A percentile compares a stretch with the other conserved stretches of the same genome.
Evolutionary conservation across 2,113 vertebrate genomes (phyloP).

Genomic region (Mixornis gularis): DNA sequence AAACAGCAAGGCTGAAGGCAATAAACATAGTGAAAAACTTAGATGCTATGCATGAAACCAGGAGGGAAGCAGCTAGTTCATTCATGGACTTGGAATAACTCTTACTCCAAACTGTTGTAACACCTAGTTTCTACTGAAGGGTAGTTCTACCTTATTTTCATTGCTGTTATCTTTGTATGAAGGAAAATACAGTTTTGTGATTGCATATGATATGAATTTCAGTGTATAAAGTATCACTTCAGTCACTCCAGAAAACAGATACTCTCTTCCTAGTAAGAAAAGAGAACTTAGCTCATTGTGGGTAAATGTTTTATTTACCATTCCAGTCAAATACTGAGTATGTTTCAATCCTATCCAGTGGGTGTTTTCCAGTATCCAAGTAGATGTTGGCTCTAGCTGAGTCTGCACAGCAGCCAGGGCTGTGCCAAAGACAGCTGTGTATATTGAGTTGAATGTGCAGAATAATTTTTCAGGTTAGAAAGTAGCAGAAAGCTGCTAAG

Average conservation of each 20-base stretch:
- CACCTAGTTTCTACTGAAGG: background rate
- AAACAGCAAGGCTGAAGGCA: background rate
- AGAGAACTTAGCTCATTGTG: background rate
- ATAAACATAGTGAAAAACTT: background rate
- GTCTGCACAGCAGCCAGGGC: background rate
- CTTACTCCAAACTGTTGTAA: background rate
- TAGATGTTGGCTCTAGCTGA: background rate
- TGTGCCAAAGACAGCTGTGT: background rate
- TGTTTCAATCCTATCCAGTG: background rate
- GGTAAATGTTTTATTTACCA: background rate
- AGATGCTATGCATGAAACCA: background rate
- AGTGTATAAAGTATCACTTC: background rate
- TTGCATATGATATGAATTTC: background rate
- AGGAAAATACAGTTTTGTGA: background rate
- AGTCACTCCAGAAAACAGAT: background rate
- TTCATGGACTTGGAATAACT: background rate
- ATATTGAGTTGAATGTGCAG: background rate
- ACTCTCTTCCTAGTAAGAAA: background rate
- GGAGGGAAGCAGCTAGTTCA: accelerated
- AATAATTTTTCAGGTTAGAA: background rate
- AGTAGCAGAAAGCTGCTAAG: background rate
- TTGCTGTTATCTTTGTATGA: background rate
- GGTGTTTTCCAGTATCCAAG: background rate
- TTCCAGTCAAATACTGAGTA: background rate
- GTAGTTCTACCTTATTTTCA: background rate